Evolutionary conservation across 2,797 vertebrate genomes (phyloP).

Genomic region (Anguilla marmorata): DNA sequence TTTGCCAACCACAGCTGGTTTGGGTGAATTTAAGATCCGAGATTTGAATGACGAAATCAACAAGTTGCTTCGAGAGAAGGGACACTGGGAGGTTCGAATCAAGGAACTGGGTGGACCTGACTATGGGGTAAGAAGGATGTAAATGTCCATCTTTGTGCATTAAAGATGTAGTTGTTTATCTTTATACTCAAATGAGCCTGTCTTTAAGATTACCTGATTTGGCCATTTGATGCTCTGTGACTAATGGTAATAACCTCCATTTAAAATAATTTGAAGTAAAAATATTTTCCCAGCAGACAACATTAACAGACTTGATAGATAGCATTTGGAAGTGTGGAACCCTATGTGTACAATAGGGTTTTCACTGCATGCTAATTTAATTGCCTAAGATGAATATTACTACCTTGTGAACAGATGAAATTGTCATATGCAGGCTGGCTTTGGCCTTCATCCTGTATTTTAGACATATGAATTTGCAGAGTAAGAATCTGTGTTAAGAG

Average conservation of each 20-base stretch:
- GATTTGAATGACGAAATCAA: conserved; percentile 98
- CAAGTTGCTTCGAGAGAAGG: conserved; percentile 92
- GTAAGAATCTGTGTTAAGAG: background rate
- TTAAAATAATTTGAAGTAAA: background rate
- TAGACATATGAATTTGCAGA: background rate
- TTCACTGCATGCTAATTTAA: background rate
- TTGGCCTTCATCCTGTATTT: background rate
- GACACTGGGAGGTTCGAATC: conserved; percentile 94
- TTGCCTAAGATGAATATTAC: background rate
- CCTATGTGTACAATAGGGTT: background rate
- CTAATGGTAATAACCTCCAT: background rate
- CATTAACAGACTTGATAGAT: background rate
- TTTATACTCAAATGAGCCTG: background rate
- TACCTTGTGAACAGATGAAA: background rate
- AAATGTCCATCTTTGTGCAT: background rate
- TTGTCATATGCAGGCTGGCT: background rate
- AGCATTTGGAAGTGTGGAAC: background rate
- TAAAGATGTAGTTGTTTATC: background rate
- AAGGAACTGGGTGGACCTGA: conserved; percentile 93
- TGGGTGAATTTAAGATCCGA: conserved; percentile 95
- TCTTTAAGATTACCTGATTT: background rate
- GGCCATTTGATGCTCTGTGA: background rate
- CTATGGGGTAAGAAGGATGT: conserved; percentile 73
- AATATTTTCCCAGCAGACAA: background rate
- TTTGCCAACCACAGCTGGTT: conserved; percentile 75